Evolutionary conservation across 2,113 vertebrate species (phyloP), one percentile per base, ranked within the genome.

Genomic region (Climacteris rufus): DNA sequence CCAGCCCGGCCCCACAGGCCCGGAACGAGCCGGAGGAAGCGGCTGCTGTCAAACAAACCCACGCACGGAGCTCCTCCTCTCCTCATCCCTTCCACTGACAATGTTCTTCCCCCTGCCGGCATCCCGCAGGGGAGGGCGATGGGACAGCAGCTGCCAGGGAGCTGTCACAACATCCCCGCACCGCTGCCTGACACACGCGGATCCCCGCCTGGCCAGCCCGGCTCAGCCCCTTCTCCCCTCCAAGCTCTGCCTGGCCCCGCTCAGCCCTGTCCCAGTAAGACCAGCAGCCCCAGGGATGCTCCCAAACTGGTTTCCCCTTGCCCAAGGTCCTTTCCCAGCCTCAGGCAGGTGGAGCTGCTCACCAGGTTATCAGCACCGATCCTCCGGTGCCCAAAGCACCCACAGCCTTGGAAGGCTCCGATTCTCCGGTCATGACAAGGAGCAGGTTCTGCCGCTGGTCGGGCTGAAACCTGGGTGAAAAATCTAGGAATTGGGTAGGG

Each of bases 271-370:
- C 30, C 76, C 93, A 83, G 65, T 5, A 18, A 13, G 5, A n/a
- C 28, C 79, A 75, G 54, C 6, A 57, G 11, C 42, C 14, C 27
- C 54, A 21, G 25, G 3, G 31, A 6, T 2, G 31, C 3, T 19
- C 60, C 71, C 72, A 35, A 30, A 13, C 57, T 66, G 72, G 31
- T 50, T 45, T 86, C 14, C 5, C 37, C 42, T 37, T 42, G 50
- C 33, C 22, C 3, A 23, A 79, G 27, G 39, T 74, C 40, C 53
- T 78, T 89, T 68, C 42, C 49, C 31, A 53, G 1, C 2, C 65
- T 76, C 95, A 90, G 85, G 91, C 87, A 96, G 87, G 70, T 95
- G 91, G 91, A 95, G 93, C 89, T 71, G 63, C 90, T 95, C 78
- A 25, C 65, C 84, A 60, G 7, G 2, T 68, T 13, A 71, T 84